Percentiles rank a stretch among this genome's conserved stretches.
Conservation (phyloP, 2,888 invertebrate genomes). For the Conus canariensis region DNA sequence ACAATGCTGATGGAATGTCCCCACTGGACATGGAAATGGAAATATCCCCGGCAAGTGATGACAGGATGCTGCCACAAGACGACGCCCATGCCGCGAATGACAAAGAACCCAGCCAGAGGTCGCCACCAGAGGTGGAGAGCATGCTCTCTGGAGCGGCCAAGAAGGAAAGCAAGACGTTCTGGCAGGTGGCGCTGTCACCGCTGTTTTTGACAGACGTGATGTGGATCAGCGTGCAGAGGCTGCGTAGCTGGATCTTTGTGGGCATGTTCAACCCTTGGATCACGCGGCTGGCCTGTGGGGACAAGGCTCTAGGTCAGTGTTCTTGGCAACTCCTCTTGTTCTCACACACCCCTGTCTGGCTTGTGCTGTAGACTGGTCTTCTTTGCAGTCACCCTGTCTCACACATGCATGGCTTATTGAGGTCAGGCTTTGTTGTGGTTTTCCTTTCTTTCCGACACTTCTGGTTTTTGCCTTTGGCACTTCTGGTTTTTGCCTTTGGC, state of each 20-base stretch:
- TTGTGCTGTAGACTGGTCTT: background rate
- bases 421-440: too few species aligned
- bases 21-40: background rate
- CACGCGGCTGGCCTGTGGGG: conserved; percentile 52
- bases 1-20: background rate
- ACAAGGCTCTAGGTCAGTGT: conserved; percentile 45
- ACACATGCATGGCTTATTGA: too few species aligned
- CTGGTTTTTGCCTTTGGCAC: too few species aligned
- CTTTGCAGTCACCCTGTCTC: too few species aligned
- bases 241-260: conserved; percentile 61
- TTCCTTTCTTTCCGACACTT: too few species aligned
- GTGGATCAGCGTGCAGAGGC: conserved; percentile 57
- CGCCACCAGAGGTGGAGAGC: background rate
- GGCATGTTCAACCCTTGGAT: conserved; percentile 58
- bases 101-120: too few species aligned
- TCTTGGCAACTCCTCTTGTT: too few species aligned
- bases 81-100: too few species aligned
- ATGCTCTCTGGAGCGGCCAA: background rate
- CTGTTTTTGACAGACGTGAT: conserved; percentile 53
- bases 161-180: conserved; percentile 1
- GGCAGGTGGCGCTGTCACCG: conserved; percentile 46
- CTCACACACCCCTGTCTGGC: too few species aligned
- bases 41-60: background rate
- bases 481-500: too few species aligned
- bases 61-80: too few species aligned